Evolutionary conservation across 2,797 vertebrate genomes (phyloP).

Genomic region (Rhabdomys pumilio): DNA sequence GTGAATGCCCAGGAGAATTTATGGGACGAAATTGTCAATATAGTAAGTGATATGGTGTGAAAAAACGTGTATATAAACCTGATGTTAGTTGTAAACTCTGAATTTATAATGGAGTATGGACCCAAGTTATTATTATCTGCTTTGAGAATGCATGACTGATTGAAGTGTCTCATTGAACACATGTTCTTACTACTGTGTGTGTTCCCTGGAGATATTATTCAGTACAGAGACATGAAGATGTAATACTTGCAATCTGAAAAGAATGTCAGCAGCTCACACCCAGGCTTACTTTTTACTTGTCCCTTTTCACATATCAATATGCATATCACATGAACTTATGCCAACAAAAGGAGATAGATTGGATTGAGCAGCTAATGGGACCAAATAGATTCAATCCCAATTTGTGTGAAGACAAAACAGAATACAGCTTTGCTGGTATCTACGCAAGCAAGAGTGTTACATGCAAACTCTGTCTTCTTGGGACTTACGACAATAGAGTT

Average conservation of each 20-base stretch:
- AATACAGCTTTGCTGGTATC: neutral
- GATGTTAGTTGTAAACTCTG: neutral
- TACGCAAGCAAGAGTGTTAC: neutral
- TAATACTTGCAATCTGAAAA: neutral
- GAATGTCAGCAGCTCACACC: neutral
- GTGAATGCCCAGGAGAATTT: conserved; percentile 98
- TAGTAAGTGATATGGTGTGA: conserved; percentile 92
- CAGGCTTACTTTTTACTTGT: neutral
- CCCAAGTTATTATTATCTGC: conserved; percentile 24
- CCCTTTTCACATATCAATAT: neutral
- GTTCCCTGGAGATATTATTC: neutral
- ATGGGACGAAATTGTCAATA: conserved; percentile 99
- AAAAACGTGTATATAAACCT: neutral
- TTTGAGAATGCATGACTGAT: neutral
- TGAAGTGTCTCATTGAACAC: neutral
- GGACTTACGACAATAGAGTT: neutral
- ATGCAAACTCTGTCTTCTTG: neutral
- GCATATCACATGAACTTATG: neutral
- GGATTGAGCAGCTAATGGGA: neutral
- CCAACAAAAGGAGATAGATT: neutral
- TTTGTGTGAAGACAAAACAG: neutral
- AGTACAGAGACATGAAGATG: neutral
- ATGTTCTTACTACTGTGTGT: neutral
- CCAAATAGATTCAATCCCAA: neutral
- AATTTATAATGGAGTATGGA: neutral